phyloP scores from a whole-genome alignment of 2,797 vertebrate species.

The Myripristis jacobus region DNA sequence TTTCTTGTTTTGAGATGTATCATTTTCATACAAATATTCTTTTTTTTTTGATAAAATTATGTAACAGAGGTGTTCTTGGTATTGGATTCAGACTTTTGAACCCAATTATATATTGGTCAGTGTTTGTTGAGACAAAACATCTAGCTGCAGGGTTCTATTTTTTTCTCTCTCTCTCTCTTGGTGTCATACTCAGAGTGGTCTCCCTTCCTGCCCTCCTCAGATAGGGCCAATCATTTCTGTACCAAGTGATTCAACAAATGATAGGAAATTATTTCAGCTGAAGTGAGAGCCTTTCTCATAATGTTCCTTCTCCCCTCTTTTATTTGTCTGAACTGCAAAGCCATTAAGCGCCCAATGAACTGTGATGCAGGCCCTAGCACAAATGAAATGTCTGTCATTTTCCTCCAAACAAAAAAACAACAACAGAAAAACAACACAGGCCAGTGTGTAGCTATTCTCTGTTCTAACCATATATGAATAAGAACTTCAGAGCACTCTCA shows the following conservation, averaged over 20 bases:
- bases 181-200: conserved; percentile 4
- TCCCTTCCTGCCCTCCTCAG: conserved; percentile 23
- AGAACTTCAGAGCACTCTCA: conserved; percentile 23
- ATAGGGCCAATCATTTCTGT: conserved; percentile 51
- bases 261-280: conserved; percentile 62
- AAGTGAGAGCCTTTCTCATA: conserved; percentile 68
- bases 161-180: too few relatives aligned
- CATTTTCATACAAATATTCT: too few relatives aligned
- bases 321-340: conserved; percentile 59
- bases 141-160: too few relatives aligned
- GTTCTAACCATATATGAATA: conserved; percentile 51
- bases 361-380: conserved; percentile 48
- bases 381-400: conserved; percentile 59
- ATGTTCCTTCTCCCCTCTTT: conserved; percentile 54
- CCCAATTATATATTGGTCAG: too few relatives aligned
- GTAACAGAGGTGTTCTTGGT: too few relatives aligned
- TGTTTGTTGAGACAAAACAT: background rate
- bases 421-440: conserved; percentile 42
- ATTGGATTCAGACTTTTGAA: background rate
- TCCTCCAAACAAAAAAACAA: conserved; percentile 32
- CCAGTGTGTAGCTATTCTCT: conserved; percentile 41
- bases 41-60: too few relatives aligned
- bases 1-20: too few relatives aligned
- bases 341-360: conserved; percentile 68
- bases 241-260: conserved; percentile 70